Evolutionary conservation across 2,888 invertebrate genomes (phyloP).

Genomic region (Luperina testacea): DNA sequence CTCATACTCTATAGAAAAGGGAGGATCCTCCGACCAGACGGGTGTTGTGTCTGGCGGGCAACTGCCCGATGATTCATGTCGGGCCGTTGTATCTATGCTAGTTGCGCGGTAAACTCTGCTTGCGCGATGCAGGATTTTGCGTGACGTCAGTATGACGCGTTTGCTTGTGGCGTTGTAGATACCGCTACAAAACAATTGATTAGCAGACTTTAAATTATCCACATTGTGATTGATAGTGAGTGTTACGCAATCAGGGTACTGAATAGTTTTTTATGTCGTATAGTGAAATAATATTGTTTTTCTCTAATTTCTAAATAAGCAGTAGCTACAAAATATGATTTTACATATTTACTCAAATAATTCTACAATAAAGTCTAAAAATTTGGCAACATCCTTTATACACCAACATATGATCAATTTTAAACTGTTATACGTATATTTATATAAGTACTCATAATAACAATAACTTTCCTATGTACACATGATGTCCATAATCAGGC

Average conservation of each 20-base stretch:
- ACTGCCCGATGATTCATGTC: too few relatives aligned
- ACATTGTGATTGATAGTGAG: neutral
- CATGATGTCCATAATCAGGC: neutral
- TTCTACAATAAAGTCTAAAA: conserved; percentile 20
- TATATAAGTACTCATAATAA: neutral
- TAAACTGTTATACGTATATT: neutral
- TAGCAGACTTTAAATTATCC: too few relatives aligned
- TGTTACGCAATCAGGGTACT: neutral
- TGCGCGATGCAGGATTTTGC: too few relatives aligned
- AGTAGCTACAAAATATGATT: neutral
- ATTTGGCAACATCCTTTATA: conserved; percentile 18
- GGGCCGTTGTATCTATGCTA: too few relatives aligned
- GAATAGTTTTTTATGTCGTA: neutral
- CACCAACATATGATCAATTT: neutral
- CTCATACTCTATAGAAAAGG: too few relatives aligned
- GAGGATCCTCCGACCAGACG: too few relatives aligned
- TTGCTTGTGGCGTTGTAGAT: too few relatives aligned
- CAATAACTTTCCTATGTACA: conserved; percentile 1
- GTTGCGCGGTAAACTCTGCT: too few relatives aligned
- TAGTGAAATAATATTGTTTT: neutral
- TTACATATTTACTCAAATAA: neutral
- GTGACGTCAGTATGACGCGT: too few relatives aligned
- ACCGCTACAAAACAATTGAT: too few relatives aligned
- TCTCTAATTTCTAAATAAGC: neutral
- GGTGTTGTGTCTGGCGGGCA: too few relatives aligned